Base-by-base conservation (phyloP, 2,797 vertebrate species). In the Gila robusta region DNA sequence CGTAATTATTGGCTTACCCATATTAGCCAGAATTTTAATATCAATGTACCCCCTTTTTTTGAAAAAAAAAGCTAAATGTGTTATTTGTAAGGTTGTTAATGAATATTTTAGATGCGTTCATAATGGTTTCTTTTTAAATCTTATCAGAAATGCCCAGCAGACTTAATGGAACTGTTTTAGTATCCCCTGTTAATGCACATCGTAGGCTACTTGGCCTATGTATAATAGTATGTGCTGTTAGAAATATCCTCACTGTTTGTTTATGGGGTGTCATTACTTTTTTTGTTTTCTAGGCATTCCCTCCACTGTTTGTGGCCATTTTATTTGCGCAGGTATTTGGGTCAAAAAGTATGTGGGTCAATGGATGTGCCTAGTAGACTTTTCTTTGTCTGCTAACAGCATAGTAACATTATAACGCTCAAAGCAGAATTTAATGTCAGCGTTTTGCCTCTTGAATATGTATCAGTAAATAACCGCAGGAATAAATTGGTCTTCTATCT, bases 331-430 rank as follows among this genome's bases (percentile, higher is more conserved):
- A 77, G 83, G 76, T 81, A 82, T 78, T 79, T 82, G 79, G 83
- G 71, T 85, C 87, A 88, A 67, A 70, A 37, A 37, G 52, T 78
- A 88, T 64, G 23, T 88, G 83, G 79, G 79, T 39, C 83, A 85
- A 52, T 5, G 28, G 66, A 79, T 78, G 41, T 70, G 39, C 66
- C 37, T 62, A 35, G 49, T 49, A 76, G 49, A 71, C 54, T 39
- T 86, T 70, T 66, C 35, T 81, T 69, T 62, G 52, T 85, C 64
- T 82, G 17, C 32, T 59, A 44, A 59, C 54, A 35, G 54, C 67
- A 79, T n/a, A 62, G 52, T 35, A 70, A 71, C 35, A 70, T 52
- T 49, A 39, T 11, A 84, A 79, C 6, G 37, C 83, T 49, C 47
- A 67, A 64, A 67, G 73, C 37, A 59, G 23, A 85, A n/a, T 79